phyloP scores from a whole-genome alignment of 2,113 vertebrate species.

The Acanthochromis polyacanthus region DNA sequence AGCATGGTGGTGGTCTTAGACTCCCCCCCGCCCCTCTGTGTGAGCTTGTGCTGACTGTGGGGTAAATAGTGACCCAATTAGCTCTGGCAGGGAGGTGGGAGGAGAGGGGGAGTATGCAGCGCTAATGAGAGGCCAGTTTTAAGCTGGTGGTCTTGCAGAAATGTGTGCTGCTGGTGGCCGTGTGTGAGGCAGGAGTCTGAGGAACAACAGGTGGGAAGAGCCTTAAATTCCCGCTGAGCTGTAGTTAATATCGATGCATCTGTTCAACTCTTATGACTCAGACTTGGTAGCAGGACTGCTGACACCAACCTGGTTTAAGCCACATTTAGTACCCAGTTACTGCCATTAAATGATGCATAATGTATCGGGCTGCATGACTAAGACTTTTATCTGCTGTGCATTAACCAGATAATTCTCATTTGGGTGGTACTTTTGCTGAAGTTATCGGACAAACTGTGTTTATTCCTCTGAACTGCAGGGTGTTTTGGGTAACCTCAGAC shows the following conservation, averaged over 20 bases:
- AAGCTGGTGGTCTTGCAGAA: conserved; percentile 70
- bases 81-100: conserved; percentile 47
- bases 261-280: conserved; percentile 48
- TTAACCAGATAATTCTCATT: background rate
- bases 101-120: conserved; percentile 20
- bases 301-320: conserved; percentile 56
- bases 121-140: conserved; percentile 69
- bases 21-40: conserved; percentile 47
- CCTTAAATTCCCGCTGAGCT: conserved; percentile 62
- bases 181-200: conserved; percentile 48
- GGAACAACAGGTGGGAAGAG: conserved; percentile 79
- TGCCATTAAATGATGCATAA: conserved; percentile 41
- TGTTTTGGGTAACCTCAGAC: conserved; percentile 7
- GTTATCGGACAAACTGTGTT: background rate
- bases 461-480: background rate
- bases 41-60: conserved; percentile 71
- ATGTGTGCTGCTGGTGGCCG: conserved; percentile 19
- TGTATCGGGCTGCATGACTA: conserved; percentile 46
- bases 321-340: conserved; percentile 55
- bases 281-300: conserved; percentile 24
- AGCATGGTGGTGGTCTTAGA: conserved; percentile 71
- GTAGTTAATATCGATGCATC: conserved; percentile 74
- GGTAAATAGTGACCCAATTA: conserved; percentile 81
- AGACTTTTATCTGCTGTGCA: conserved; percentile 27
- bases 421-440: conserved; percentile 3